Percentiles rank a stretch among this genome's conserved stretches.
Conservation (phyloP, 2,888 invertebrate species). For the Ichneumoninae sp. region DNA sequence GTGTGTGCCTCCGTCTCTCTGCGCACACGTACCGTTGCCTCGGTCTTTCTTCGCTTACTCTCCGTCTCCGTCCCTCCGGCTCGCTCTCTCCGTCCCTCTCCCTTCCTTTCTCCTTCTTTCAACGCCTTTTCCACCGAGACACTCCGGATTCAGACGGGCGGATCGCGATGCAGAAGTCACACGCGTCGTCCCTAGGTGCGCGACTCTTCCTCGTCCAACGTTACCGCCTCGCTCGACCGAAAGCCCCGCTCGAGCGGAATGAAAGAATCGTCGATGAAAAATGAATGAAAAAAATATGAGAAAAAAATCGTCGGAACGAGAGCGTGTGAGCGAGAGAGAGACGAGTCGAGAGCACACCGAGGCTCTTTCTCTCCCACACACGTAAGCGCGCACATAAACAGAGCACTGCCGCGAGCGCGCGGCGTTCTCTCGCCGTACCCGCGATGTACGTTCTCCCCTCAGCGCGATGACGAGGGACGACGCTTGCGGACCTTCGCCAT, state of each 20-base stretch:
- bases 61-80: background rate
- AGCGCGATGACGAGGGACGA: slow-evolving; percentile 67
- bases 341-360: slow-evolving; percentile 2
- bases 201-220: background rate
- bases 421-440: slow-evolving; percentile 39
- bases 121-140: background rate
- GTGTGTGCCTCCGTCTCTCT: slow-evolving; percentile 45
- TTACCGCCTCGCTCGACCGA: background rate
- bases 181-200: background rate
- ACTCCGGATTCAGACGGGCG: background rate
- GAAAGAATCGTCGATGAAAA: background rate
- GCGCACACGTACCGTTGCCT: slow-evolving; percentile 32
- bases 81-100: background rate
- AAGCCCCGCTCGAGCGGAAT: background rate
- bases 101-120: background rate
- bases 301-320: slow-evolving; percentile 17
- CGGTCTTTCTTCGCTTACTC: slow-evolving; percentile 5
- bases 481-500: slow-evolving; percentile 75
- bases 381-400: slow-evolving; percentile 15
- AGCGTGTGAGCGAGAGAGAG: slow-evolving; percentile 36
- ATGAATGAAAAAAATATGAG: background rate
- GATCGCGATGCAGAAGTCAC: background rate
- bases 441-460: slow-evolving; percentile 8
- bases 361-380: slow-evolving; percentile 3
- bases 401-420: slow-evolving; percentile 5